Evolutionary conservation across 1,140 invertebrate species (phyloP).

Genomic region (Diabrotica undecimpunctata): DNA sequence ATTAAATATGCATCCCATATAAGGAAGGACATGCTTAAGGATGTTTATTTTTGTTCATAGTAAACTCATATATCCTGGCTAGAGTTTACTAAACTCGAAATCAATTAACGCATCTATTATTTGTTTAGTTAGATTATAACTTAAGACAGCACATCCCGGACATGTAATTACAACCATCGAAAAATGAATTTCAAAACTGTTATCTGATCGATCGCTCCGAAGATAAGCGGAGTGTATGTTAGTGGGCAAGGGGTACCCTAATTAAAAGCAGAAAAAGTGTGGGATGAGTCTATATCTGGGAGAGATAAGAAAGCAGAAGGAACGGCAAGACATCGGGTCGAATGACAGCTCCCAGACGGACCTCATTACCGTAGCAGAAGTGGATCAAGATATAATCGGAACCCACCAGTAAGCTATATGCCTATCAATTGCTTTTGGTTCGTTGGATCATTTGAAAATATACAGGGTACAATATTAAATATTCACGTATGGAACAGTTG

Average conservation of each 20-base stretch:
- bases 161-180: not conserved
- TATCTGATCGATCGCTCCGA: not conserved
- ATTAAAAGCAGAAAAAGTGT: slow-evolving; percentile 1
- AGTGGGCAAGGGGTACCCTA: slow-evolving; percentile 1
- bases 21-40: too few species aligned
- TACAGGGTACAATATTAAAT: too few species aligned
- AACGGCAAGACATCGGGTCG: slow-evolving; percentile 1
- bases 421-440: not conserved
- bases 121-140: too few species aligned
- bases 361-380: not conserved
- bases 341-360: not conserved
- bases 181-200: not conserved
- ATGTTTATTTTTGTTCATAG: too few species aligned
- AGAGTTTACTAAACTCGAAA: too few species aligned
- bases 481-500: too few species aligned
- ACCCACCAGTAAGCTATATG: not conserved
- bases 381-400: slow-evolving; percentile 2
- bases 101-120: too few species aligned
- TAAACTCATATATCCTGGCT: too few species aligned
- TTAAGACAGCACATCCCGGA: too few species aligned
- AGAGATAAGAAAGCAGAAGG: not conserved
- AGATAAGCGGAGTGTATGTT: not conserved
- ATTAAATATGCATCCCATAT: too few species aligned
- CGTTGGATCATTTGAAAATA: not conserved
- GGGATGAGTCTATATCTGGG: not conserved